Conservation (phyloP, 2,888 invertebrate genomes). For the Drosophila trichaetosa region DNA sequence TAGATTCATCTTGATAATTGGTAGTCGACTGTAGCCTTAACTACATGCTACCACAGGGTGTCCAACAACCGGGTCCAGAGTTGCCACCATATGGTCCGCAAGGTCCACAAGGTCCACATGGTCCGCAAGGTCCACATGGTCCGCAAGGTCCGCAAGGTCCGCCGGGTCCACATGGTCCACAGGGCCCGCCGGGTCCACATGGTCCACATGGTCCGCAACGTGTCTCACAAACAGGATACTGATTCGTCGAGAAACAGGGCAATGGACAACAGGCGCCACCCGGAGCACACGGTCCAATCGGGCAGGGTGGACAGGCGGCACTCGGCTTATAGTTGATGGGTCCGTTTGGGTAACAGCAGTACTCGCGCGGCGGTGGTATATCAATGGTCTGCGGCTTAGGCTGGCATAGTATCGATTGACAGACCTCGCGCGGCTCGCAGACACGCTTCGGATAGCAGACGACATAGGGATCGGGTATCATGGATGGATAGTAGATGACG, state of each 20-base stretch:
- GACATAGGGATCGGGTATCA: conserved; percentile 36
- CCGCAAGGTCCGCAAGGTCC: conserved; percentile 11
- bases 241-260: conserved; percentile 43
- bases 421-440: conserved; percentile 30
- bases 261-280: conserved; percentile 72
- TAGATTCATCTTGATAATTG: not conserved
- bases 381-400: conserved; percentile 70
- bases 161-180: conserved; percentile 6
- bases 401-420: conserved; percentile 32
- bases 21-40: not conserved
- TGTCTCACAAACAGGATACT: conserved; percentile 50
- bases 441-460: conserved; percentile 38
- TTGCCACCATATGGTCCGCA: conserved; percentile 26
- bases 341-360: conserved; percentile 81
- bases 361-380: conserved; percentile 82
- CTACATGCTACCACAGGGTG: not conserved
- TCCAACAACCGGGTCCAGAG: not conserved
- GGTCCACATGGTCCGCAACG: conserved; percentile 28
- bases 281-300: conserved; percentile 57
- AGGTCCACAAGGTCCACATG: conserved; percentile 50
- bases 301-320: conserved; percentile 31
- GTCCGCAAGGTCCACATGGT: conserved; percentile 44
- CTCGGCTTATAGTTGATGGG: conserved; percentile 74
- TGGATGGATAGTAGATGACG: conserved; percentile 33
- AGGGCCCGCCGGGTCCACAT: conserved; percentile 6